Conservation (phyloP, 2,113 vertebrate species). For the Forbesichthys agassizii region DNA sequence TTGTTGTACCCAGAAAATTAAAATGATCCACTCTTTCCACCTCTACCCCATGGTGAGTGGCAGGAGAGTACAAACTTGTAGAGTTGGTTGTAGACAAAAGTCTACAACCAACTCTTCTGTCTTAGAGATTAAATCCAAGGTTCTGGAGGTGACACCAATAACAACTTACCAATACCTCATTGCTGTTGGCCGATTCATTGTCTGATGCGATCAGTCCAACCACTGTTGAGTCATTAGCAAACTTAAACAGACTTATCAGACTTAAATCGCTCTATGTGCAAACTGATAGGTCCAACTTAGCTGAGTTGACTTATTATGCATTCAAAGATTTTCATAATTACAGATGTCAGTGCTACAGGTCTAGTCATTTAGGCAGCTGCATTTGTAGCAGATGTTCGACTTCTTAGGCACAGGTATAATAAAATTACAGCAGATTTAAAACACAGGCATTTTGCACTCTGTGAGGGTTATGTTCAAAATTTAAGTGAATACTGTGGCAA, state of each 20-base stretch:
- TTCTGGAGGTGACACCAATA: not conserved
- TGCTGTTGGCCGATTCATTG: not conserved
- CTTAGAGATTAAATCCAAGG: no score
- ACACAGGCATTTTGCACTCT: constrained; percentile 6
- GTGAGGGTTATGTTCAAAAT: constrained; percentile 6
- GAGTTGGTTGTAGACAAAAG: no score
- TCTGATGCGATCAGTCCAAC: not conserved
- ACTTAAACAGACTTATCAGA: no score
- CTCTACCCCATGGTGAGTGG: no score
- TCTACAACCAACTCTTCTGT: no score
- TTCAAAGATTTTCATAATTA: not conserved
- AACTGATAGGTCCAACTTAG: no score
- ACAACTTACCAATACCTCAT: not conserved
- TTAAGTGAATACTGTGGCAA: constrained; percentile 4
- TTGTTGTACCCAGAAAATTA: no score
- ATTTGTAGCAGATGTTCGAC: no score
- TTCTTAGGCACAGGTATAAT: no score
- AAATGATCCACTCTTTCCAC: no score
- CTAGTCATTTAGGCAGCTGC: constrained; percentile 2
- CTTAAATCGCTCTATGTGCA: no score
- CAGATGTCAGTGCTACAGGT: constrained; percentile 9
- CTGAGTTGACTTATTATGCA: not conserved
- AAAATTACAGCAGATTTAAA: not conserved
- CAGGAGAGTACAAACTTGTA: no score
- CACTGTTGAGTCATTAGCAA: not conserved